Evolutionary conservation across 2,113 vertebrate species (phyloP).

Genomic region (Solea solea): DNA sequence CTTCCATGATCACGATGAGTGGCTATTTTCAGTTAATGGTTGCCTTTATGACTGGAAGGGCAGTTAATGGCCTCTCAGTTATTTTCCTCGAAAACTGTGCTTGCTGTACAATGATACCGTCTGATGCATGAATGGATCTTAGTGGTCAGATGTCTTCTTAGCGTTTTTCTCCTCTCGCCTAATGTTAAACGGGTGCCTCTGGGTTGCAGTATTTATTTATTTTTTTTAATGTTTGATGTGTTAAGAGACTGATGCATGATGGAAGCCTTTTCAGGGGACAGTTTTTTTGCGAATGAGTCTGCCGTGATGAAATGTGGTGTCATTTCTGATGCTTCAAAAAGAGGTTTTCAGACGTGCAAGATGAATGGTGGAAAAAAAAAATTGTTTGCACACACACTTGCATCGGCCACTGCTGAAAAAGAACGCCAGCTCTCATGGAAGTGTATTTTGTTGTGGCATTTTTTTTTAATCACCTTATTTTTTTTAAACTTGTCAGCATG

Average conservation of each 20-base stretch:
- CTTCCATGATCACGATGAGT: slow-evolving; percentile 65
- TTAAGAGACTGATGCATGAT: slow-evolving; percentile 66
- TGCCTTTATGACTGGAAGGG: slow-evolving; percentile 53
- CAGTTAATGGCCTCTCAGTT: slow-evolving; percentile 47
- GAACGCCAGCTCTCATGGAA: slow-evolving; percentile 65
- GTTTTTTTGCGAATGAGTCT: slow-evolving; percentile 56
- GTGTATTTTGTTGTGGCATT: slow-evolving; percentile 70
- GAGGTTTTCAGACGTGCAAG: slow-evolving; percentile 45
- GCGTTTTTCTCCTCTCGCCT: slow-evolving; percentile 44
- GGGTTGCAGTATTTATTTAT: slow-evolving; percentile 32
- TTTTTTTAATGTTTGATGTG: slow-evolving; percentile 33
- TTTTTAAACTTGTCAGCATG: slow-evolving; percentile 68
- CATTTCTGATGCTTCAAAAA: slow-evolving; percentile 54
- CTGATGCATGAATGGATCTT: slow-evolving; percentile 73
- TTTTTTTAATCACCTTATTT: neutral
- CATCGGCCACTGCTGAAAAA: slow-evolving; percentile 58
- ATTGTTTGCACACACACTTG: slow-evolving; percentile 51
- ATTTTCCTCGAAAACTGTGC: slow-evolving; percentile 58
- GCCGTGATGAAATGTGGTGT: slow-evolving; percentile 60
- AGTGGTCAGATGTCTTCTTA: slow-evolving; percentile 35
- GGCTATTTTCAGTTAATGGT: slow-evolving; percentile 58
- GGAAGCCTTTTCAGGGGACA: slow-evolving; percentile 40
- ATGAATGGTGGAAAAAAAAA: slow-evolving; percentile 39
- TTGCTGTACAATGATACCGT: slow-evolving; percentile 65
- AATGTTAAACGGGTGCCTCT: slow-evolving; percentile 25